These are phyloP conservation scores for Percopsis omiscomaycus DNA, from an alignment of 2,797 vertebrate species.

Conservation along the genomic window DNA sequence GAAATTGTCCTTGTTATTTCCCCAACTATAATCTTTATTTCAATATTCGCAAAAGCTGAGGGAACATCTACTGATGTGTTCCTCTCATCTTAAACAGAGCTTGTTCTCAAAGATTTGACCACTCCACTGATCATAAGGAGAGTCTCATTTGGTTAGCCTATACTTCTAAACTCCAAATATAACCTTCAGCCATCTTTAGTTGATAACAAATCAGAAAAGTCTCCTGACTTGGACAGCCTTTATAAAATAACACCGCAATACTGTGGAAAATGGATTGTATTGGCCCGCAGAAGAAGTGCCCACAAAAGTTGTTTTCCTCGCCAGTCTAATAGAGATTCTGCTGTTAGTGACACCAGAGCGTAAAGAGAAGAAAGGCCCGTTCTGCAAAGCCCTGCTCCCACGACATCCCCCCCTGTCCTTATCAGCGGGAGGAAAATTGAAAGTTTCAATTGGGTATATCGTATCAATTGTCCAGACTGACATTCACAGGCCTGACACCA, in stretches of 20 bases:
- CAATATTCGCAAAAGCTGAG: constrained; percentile 3
- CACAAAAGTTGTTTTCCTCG: constrained; percentile 59
- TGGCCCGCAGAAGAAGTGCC: constrained; percentile 43
- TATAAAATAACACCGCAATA: constrained; percentile 15
- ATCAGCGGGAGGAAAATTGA: constrained; percentile 67
- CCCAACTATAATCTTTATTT: neutral
- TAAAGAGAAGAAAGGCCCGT: constrained; percentile 44
- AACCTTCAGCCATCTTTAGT: constrained; percentile 26
- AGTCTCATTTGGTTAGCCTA: neutral
- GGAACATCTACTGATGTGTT: neutral
- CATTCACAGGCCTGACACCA: constrained; percentile 48
- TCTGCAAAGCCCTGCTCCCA: constrained; percentile 2
- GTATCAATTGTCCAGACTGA: constrained; percentile 68
- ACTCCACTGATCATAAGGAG: neutral
- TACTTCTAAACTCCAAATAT: neutral
- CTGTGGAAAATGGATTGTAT: constrained; percentile 46
- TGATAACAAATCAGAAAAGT: constrained; percentile 24
- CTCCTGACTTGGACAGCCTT: constrained; percentile 14
- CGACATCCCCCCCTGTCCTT: constrained; percentile 55
- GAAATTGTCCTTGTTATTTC: neutral
- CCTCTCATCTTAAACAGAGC: neutral
- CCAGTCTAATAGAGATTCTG: constrained; percentile 58
- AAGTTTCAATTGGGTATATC: constrained; percentile 70
- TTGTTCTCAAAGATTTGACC: neutral
- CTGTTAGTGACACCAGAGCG: constrained; percentile 54